A percentile compares a stretch with the other conserved stretches of the same genome.
Evolutionary conservation across 2,888 invertebrate genomes (phyloP).

Genomic region (Atrina japonica): DNA sequence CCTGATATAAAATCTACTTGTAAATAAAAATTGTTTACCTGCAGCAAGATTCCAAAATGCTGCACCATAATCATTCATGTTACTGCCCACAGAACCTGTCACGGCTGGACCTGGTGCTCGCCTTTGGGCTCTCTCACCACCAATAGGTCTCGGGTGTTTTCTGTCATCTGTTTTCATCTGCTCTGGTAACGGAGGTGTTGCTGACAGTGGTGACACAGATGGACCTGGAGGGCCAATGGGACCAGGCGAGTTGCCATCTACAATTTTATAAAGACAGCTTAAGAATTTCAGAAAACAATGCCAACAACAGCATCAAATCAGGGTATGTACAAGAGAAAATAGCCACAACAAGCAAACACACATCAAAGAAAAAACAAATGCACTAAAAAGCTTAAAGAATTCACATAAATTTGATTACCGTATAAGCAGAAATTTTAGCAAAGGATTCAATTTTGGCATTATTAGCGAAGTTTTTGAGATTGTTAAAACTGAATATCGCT

Average conservation of each 20-base stretch:
- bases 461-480: too few relatives aligned
- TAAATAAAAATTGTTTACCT: too few relatives aligned
- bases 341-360: background rate
- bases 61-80: slow-evolving; percentile 43
- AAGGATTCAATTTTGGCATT: too few relatives aligned
- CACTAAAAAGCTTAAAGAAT: background rate
- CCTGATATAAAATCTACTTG: too few relatives aligned
- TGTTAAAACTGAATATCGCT: too few relatives aligned
- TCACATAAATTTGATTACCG: too few relatives aligned
- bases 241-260: slow-evolving; percentile 62
- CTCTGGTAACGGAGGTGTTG: slow-evolving; percentile 59
- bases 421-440: too few relatives aligned
- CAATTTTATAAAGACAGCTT: too few relatives aligned
- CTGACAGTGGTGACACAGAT: slow-evolving; percentile 62
- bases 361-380: background rate
- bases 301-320: too few relatives aligned
- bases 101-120: slow-evolving; percentile 56
- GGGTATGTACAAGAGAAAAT: too few relatives aligned
- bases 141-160: slow-evolving; percentile 79
- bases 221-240: slow-evolving; percentile 60
- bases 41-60: slow-evolving; percentile 58
- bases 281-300: too few relatives aligned
- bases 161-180: slow-evolving; percentile 62
- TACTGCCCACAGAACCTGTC: slow-evolving; percentile 35
- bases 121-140: slow-evolving; percentile 79